Evolutionary conservation across 2,888 invertebrate species (phyloP), one percentile per base, ranked within the genome.

Genomic region (Ferrisia virgata): DNA sequence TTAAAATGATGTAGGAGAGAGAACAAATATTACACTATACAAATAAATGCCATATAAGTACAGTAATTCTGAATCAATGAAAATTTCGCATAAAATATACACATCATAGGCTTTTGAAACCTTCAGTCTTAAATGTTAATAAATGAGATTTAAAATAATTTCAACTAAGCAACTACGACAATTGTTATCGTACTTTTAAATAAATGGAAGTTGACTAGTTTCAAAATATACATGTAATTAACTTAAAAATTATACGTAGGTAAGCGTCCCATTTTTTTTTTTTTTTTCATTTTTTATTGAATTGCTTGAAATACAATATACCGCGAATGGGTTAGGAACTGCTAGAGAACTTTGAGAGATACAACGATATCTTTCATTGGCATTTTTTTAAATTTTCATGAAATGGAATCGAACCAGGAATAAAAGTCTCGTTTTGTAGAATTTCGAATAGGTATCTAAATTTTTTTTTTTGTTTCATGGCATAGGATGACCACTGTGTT

Each of bases 161-260:
- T 22, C 22, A 22, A 53, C 22, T 47, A 47, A 53, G 8, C 13
- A 22, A 53, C 18, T 53, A 53, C 18, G 1, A 53, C 11, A 53
- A 28, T 64, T 64, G 28, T 5, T 28, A 64, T 64, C 28, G 64
- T 15, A 64, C n/a, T 64, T 64, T 28, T 31, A 36, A 2, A 28
- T 76, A 69, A 76, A 76, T 33, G 36, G 36, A 76, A 36, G 36
- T 76, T 76, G 72, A 76, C 72, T 76, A 76, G 72, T 76, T 76
- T 76, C 72, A 36, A 76, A 36, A 15, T 76, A 13, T 76, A 76
- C 15, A 28, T 15, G 28, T 64, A 64, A 64, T 64, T 64, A 28
- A 64, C 25, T 64, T 64, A 64, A 22, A 53, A 47, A 47, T 47
- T 13, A 47, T 47, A 53, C 53, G 18, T 53, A 53, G 22, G 11